Evolutionary conservation across 2,888 invertebrate genomes (phyloP).

Genomic region (Eremobia ochroleuca): DNA sequence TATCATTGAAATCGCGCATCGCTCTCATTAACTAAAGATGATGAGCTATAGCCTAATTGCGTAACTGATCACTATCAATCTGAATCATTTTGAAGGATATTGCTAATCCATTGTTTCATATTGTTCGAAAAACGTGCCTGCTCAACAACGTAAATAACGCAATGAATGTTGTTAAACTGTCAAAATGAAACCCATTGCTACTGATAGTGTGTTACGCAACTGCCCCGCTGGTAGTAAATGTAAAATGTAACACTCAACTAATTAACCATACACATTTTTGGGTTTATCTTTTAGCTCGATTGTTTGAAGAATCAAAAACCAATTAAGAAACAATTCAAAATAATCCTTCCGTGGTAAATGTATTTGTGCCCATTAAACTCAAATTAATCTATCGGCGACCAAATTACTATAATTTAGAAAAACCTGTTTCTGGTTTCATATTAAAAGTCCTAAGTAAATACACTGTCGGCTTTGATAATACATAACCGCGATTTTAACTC

Average conservation of each 20-base stretch:
- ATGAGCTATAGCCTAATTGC: not conserved
- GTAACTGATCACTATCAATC: no score
- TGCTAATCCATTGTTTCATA: no score
- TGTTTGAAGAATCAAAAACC: constrained; percentile 6
- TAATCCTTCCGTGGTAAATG: not conserved
- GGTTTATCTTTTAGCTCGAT: not conserved
- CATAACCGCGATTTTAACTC: not conserved
- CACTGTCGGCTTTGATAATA: constrained; percentile 9
- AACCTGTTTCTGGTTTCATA: not conserved
- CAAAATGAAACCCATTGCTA: not conserved
- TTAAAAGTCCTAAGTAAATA: not conserved
- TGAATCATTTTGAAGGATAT: no score
- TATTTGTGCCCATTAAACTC: constrained; percentile 15
- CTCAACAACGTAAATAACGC: no score
- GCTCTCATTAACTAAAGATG: not conserved
- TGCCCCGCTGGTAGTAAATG: not conserved
- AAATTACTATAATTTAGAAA: constrained; percentile 32
- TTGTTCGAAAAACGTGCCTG: no score
- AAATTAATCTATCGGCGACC: constrained; percentile 12
- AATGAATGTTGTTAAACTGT: no score
- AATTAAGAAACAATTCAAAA: constrained; percentile 21
- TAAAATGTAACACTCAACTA: constrained; percentile 8
- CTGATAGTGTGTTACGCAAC: no score
- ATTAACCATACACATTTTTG: constrained; percentile 11
- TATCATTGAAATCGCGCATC: not conserved